These are phyloP conservation scores for Nanorana parkeri DNA, from an alignment of 2,113 vertebrate genomes.

Conservation along the genomic window DNA sequence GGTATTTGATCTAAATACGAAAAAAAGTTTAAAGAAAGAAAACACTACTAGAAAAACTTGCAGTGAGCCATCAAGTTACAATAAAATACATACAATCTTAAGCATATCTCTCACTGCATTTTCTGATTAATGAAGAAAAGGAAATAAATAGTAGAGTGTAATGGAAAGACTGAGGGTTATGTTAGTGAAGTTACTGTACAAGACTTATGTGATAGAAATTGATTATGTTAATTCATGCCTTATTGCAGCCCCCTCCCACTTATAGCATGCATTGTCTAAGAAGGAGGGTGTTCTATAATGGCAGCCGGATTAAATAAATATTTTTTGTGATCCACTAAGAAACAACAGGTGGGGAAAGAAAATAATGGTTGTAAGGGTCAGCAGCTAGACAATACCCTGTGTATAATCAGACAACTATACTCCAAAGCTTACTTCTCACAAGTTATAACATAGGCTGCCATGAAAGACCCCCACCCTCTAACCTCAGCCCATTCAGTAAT, in stretches of 20 bases:
- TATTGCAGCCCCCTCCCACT: constrained; percentile 43
- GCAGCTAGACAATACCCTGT: too few species aligned
- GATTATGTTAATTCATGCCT: constrained; percentile 25
- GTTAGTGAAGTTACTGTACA: constrained; percentile 46
- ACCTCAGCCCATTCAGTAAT: constrained; percentile 57
- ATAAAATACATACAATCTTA: neutral
- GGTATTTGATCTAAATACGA: too few species aligned
- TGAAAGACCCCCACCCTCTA: constrained; percentile 39
- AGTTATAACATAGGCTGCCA: constrained; percentile 58
- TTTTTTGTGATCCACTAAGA: neutral
- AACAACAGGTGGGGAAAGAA: constrained; percentile 1
- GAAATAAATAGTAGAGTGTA: neutral
- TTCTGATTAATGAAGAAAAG: neutral
- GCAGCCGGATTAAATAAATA: constrained; percentile 15
- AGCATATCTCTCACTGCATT: neutral
- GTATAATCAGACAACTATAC: neutral
- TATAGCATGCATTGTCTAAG: constrained; percentile 49
- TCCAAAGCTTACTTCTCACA: neutral
- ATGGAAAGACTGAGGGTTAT: constrained; percentile 7
- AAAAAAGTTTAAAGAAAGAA: neutral
- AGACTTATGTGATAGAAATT: constrained; percentile 33
- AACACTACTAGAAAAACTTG: neutral
- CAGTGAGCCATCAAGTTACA: neutral
- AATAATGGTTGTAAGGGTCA: neutral
- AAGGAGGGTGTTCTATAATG: constrained; percentile 51